These are phyloP conservation scores for Malacoctenus gilli DNA, from an alignment of 2,797 vertebrate genomes.

Conservation along the genomic window DNA sequence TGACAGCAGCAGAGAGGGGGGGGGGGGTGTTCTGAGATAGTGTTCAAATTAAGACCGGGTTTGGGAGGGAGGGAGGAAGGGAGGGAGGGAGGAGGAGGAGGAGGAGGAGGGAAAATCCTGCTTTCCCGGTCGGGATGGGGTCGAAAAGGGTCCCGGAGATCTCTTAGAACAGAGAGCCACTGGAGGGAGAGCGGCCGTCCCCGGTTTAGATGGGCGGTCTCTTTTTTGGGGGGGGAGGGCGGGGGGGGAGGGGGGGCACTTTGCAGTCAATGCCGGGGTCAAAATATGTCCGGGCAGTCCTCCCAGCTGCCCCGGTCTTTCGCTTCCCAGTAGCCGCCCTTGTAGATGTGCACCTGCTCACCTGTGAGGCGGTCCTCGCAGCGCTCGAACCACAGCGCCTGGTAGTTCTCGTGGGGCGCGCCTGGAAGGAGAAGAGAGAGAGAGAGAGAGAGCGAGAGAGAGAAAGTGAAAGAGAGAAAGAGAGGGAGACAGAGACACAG, in stretches of 20 bases:
- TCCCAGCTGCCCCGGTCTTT: constrained; percentile 92
- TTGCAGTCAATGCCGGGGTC: constrained; percentile 51
- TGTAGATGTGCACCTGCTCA: constrained; percentile 89
- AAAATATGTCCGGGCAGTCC: constrained; percentile 91
- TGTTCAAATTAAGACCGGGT: no score
- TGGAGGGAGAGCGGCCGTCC: constrained; percentile 42
- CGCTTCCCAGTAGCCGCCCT: constrained; percentile 93
- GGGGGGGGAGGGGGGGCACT: no score
- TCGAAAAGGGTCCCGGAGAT: constrained; percentile 54
- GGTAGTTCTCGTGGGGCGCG: constrained; percentile 86
- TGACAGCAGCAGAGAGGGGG: constrained; percentile 28
- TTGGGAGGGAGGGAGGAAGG: constrained; percentile 17
- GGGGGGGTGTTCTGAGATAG: constrained; percentile 12
- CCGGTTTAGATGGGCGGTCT: constrained; percentile 40
- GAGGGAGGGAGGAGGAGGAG: constrained; percentile 35
- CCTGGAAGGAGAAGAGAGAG: constrained; percentile 69
- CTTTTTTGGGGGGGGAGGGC: constrained; percentile 9
- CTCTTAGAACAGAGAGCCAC: constrained; percentile 78
- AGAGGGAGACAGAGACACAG: background rate
- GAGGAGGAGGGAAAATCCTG: constrained; percentile 22
- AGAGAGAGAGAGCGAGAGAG: background rate
- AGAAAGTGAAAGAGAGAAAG: no score
- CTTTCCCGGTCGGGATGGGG: constrained; percentile 40
- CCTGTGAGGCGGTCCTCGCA: constrained; percentile 87
- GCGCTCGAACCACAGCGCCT: constrained; percentile 90